Evolutionary conservation across 2,797 vertebrate species (phyloP), one percentile per base, ranked within the genome.

Genomic region (Meriones psammophilus): DNA sequence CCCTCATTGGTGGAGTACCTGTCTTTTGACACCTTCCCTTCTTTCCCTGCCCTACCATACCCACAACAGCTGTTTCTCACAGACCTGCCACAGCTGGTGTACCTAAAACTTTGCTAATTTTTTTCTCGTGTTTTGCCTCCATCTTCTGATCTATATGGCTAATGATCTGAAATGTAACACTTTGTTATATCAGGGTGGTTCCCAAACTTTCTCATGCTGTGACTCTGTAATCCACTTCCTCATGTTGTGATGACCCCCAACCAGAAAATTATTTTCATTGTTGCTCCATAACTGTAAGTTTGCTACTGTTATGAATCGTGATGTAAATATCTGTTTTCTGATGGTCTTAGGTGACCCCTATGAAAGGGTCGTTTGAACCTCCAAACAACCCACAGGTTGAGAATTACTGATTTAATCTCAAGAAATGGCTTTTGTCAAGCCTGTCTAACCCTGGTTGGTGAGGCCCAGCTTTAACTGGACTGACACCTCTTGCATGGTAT

Each of bases 121-220:
- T 84, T 93, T 94, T 95, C 84, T 74, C 96, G 88, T 93, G 85
- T 77, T 93, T 88, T 95, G 92, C 92, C 95, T 96, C 92, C 83
- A 92, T 80, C 94, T 96, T 97, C 91, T 96, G 95, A 97, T 92
- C 58, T 79, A 69, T 56, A 18, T 28, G 58, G 92, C 90, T 96
- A 97, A 95, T 77, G 60, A 92, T 89, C 94, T 58, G 60, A 94
- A 94, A 92, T 92, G 76, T 36, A 68, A 83, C 69, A 88, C 80
- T 73, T n/a, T 0, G 6, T 74, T 12, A 5, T 46, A 50, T 54
- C 56, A 69, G 64, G 58, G 68, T 46, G 74, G 39, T 12, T 15
- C 74, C 28, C 74, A 46, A 26, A 24, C 74, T 76, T 46, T 39
- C 24, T 42, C 5, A 24, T 12, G 20, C 24, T 28, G 74, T 0